A percentile compares a stretch with the other conserved stretches of the same genome.
Conservation (phyloP, 2,888 invertebrate species). For the Eledona agricola region DNA sequence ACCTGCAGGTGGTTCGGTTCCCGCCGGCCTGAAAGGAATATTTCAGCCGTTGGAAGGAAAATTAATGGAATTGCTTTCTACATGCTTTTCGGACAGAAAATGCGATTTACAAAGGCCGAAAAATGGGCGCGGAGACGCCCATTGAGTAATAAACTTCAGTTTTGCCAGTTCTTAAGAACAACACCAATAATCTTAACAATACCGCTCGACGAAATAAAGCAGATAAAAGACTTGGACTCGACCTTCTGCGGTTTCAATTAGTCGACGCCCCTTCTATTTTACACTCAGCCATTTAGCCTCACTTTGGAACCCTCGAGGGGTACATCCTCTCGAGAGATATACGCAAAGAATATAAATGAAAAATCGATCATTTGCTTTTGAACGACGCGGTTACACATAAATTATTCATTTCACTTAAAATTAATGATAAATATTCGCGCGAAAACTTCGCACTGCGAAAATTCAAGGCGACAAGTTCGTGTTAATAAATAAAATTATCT, state of each 20-base stretch:
- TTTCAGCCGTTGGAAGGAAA: constrained; percentile 43
- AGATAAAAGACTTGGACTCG: constrained; percentile 30
- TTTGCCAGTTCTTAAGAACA: constrained; percentile 36
- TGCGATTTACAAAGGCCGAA: constrained; percentile 39
- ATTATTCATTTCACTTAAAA: constrained; percentile 38
- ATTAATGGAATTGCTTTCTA: constrained; percentile 51
- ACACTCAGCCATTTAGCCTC: constrained; percentile 34
- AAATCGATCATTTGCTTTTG: constrained; percentile 34
- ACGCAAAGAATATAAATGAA: constrained; percentile 36
- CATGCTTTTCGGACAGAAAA: constrained; percentile 43
- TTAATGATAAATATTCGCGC: constrained; percentile 30
- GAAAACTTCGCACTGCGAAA: constrained; percentile 4
- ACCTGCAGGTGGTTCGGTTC: constrained; percentile 48
- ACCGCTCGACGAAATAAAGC: constrained; percentile 22
- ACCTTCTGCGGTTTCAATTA: constrained; percentile 37
- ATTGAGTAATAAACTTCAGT: constrained; percentile 37
- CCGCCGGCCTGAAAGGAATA: constrained; percentile 44
- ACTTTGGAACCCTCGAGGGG: constrained; percentile 12
- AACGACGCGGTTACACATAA: constrained; percentile 27
- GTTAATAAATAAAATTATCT: too few species aligned
- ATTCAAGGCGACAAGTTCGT: too few species aligned
- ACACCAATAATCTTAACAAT: constrained; percentile 38
- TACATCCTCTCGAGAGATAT: constrained; percentile 30
- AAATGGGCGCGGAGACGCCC: constrained; percentile 28
- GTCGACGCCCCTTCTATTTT: constrained; percentile 34